These are phyloP conservation scores for Choloepus didactylus DNA, from an alignment of 2,797 vertebrate genomes.

Conservation along the genomic window DNA sequence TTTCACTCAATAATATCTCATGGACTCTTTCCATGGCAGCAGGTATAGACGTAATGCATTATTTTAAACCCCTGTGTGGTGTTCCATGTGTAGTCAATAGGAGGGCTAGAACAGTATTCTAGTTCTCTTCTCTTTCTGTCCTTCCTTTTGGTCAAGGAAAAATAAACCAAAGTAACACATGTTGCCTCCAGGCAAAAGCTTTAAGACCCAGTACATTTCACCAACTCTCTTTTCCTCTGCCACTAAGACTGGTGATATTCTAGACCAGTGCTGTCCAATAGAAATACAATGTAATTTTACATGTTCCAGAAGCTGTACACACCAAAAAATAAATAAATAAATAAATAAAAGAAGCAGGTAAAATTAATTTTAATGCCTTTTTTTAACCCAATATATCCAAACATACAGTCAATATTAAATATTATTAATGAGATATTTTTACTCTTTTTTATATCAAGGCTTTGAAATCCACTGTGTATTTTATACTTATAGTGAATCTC, in stretches of 20 bases:
- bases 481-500: not conserved
- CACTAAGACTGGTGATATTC: not conserved
- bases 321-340: no score
- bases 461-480: not conserved
- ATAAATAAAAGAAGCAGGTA: no score
- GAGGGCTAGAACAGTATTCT: not conserved
- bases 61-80: not conserved
- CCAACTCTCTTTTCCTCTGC: not conserved
- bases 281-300: not conserved
- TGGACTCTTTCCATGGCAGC: not conserved
- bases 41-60: rapidly evolving
- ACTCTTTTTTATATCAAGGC: not conserved
- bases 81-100: no score
- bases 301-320: not conserved
- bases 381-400: not conserved
- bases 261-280: not conserved
- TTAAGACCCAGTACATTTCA: not conserved
- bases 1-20: not conserved
- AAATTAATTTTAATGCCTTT: slow-evolving; percentile 24
- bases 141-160: not conserved
- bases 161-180: not conserved
- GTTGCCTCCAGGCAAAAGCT: not conserved
- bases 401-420: not conserved
- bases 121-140: not conserved
- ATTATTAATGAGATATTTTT: not conserved